Conservation (phyloP, 2,797 vertebrate species). For the Cirrhinus mrigala region DNA sequence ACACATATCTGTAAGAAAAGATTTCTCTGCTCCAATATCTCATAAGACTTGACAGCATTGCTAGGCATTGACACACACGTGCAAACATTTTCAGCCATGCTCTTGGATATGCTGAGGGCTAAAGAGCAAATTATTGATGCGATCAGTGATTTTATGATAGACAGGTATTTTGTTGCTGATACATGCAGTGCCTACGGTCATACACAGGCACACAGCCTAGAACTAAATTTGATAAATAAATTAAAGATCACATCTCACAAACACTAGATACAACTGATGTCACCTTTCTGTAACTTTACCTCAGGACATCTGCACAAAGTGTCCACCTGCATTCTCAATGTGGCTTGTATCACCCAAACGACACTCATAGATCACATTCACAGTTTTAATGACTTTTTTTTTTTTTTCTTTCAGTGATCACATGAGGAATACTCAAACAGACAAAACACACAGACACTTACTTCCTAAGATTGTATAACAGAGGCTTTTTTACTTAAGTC, state of each 20-base stretch:
- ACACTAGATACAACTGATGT: conserved; percentile 72
- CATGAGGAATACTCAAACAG: conserved; percentile 4
- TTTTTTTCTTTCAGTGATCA: not conserved
- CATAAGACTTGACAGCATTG: conserved; percentile 66
- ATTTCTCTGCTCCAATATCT: conserved; percentile 77
- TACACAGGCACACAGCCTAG: conserved; percentile 33
- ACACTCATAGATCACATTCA: not conserved
- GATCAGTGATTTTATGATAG: conserved; percentile 41
- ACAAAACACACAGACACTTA: not conserved
- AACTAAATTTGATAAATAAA: conserved; percentile 66
- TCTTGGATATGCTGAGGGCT: conserved; percentile 8
- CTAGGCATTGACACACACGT: not conserved
- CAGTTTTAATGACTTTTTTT: not conserved
- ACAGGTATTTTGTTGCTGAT: conserved; percentile 39
- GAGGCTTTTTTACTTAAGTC: not conserved
- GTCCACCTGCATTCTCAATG: not conserved
- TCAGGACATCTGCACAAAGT: conserved; percentile 12
- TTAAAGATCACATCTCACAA: conserved; percentile 72
- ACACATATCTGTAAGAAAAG: not conserved
- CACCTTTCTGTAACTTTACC: conserved; percentile 58
- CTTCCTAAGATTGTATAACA: not conserved
- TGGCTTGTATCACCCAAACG: not conserved
- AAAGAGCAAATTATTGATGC: conserved; percentile 43
- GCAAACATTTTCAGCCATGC: conserved; percentile 14
- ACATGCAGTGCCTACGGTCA: conserved; percentile 29